Evolutionary conservation across 2,797 vertebrate genomes (phyloP), one percentile per base, ranked within the genome.

Genomic region (Sibirionetta formosa): DNA sequence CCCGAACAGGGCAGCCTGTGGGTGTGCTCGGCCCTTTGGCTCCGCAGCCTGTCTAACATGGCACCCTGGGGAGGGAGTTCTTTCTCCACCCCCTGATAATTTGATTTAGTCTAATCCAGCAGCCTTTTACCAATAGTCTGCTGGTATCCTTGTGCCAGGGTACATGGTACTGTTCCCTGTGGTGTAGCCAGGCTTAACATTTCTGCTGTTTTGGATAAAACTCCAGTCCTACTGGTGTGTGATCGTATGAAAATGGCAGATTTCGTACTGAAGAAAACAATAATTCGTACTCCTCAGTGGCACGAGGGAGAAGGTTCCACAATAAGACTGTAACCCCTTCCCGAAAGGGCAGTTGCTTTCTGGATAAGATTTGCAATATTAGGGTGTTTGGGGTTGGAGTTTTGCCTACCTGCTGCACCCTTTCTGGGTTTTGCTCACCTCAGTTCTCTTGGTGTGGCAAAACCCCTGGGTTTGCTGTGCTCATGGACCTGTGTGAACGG

Each of bases 261-360:
- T n/a, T 15, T 68, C 27, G 17, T 6, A 22, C 11, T 36, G 75
- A 36, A 64, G 64, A 44, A 31, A 76, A 80, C 35, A 5, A 15
- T 10, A 19, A 56, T 44, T 63, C 11, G 17, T 23, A 38, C 33
- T 76, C 48, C 42, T 66, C 24, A 1, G 0, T 35, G n/a, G 29
- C 33, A 48, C 2, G 24, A 66, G 50, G 26, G 15, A 51, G 56
- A 14, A 63, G 44, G 23, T 35, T 90, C 17, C 13, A n/a, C 16
- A 9, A 1, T 13, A 29, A 73, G 10, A 53, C 35, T 13, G n/a
- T 65, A 19, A 33, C 42, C 27, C 57, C 4, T 19, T n/a, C 2
- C 20, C 18, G 5, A 23, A 5, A 0, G 1, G 7, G 5, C 2
- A 70, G 33, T 2, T 46, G n/a, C 1, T 13, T 33, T 72, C 33